Evolutionary conservation across 1,140 invertebrate genomes (phyloP).

Genomic region (Meloidogyne chitwoodi): DNA sequence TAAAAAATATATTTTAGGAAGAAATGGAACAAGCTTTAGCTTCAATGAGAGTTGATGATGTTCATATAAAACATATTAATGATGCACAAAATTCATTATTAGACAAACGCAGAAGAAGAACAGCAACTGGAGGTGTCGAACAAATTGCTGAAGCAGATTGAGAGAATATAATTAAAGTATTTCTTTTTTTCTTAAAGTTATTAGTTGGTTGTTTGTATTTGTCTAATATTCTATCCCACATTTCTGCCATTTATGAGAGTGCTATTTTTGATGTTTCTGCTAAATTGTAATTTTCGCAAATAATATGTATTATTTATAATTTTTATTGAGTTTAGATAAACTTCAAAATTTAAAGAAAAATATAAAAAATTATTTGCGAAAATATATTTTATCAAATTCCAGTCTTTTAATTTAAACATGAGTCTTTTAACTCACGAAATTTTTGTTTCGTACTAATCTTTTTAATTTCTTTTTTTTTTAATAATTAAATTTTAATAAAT

Average conservation of each 20-base stretch:
- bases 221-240: background rate
- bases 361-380: background rate
- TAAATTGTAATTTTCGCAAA: background rate
- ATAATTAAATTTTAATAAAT: background rate
- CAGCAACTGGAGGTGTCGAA: background rate
- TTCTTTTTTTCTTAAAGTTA: background rate
- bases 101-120: constrained; percentile 39
- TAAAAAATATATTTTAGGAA: constrained; percentile 69
- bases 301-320: too few species aligned
- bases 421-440: background rate
- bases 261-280: background rate
- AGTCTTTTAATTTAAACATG: background rate
- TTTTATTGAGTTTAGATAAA: too few species aligned
- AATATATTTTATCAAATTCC: background rate
- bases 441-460: background rate
- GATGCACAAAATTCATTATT: constrained; percentile 53
- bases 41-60: constrained; percentile 85
- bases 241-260: background rate
- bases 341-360: too few species aligned
- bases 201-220: background rate
- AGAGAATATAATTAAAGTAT: background rate
- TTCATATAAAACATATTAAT: constrained; percentile 55
- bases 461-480: background rate
- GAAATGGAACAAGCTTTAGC: constrained; percentile 95
- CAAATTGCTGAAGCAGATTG: background rate